Evolutionary conservation across 2,113 vertebrate genomes (phyloP).

Genomic region (Prunella fulvescens): DNA sequence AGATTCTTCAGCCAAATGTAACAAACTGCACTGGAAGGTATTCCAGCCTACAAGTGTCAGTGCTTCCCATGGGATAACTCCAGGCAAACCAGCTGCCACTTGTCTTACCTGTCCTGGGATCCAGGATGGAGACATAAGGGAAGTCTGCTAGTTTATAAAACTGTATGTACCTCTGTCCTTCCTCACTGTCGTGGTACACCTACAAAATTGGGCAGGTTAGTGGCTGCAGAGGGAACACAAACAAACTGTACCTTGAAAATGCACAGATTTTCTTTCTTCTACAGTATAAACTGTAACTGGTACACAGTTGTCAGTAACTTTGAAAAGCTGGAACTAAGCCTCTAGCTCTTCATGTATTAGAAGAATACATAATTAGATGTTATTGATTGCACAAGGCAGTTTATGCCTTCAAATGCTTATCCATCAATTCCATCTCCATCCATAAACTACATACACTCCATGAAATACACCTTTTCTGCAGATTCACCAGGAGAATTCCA

Average conservation of each 20-base stretch:
- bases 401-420: neutral
- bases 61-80: neutral
- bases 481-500: neutral
- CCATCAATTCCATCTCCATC: neutral
- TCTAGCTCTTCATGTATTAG: neutral
- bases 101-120: conserved; percentile 91
- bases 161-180: conserved; percentile 97
- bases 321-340: neutral
- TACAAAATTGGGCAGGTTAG: conserved; percentile 55
- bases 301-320: neutral
- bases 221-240: neutral
- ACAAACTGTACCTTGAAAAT: neutral
- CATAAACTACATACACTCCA: neutral
- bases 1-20: neutral
- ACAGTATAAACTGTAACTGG: neutral
- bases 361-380: neutral
- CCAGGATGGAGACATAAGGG: conserved; percentile 97
- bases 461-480: neutral
- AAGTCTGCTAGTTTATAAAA: conserved; percentile 98
- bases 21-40: neutral
- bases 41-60: neutral
- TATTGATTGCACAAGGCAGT: neutral
- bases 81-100: neutral
- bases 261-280: neutral
- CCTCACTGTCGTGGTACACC: conserved; percentile 99